A percentile compares a stretch with the other conserved stretches of the same genome.
Conservation (phyloP, 2,888 invertebrate species). For the Phortica magna region DNA sequence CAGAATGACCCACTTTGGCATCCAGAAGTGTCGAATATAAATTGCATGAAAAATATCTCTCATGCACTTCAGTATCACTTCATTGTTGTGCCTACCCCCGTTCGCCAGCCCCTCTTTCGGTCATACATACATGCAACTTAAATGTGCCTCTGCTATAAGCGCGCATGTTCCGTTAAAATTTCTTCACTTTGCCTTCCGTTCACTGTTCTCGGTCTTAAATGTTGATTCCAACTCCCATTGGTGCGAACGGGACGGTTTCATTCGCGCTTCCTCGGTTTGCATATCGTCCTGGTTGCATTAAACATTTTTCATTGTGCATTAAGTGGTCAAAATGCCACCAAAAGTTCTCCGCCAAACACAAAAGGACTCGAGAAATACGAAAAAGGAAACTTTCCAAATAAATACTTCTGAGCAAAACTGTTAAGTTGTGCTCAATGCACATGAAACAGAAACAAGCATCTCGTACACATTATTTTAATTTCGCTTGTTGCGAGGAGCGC, state of each 20-base stretch:
- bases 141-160: neutral
- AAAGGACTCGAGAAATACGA: constrained; percentile 4
- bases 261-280: too few species aligned
- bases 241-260: neutral
- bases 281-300: constrained; percentile 69
- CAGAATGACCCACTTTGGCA: constrained; percentile 58
- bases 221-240: neutral
- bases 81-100: neutral
- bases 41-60: constrained; percentile 54
- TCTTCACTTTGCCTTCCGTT: constrained; percentile 5
- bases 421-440: neutral
- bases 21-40: constrained; percentile 62
- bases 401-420: constrained; percentile 17
- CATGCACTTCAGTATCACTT: constrained; percentile 35
- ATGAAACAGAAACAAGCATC: neutral
- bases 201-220: neutral
- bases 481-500: neutral
- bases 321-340: constrained; percentile 64
- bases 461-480: constrained; percentile 19
- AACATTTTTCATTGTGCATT: constrained; percentile 69
- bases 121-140: neutral
- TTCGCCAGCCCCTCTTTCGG: too few species aligned
- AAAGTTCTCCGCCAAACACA: constrained; percentile 18
- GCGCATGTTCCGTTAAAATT: constrained; percentile 8
- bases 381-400: constrained; percentile 12